Conservation (phyloP, 2,888 invertebrate species). For the Acanthacorydalis orientalis region DNA sequence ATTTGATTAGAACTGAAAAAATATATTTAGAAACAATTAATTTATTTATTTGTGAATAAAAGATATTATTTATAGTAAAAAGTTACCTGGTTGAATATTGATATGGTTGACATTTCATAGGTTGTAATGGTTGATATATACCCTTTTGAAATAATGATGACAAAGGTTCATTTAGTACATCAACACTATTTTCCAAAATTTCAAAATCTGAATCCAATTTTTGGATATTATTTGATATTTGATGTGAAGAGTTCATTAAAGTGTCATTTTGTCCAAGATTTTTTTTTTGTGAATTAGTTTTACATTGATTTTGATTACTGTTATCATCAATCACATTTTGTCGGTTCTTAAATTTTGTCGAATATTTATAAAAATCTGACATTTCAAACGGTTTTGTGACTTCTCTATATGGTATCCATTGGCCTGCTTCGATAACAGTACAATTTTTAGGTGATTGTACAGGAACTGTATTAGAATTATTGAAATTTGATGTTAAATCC, state of each 20-base stretch:
- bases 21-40: no score
- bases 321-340: conserved; percentile 7
- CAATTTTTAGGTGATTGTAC: conserved; percentile 68
- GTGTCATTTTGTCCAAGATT: neutral
- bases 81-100: neutral
- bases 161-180: neutral
- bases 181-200: neutral
- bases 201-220: no score
- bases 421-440: conserved; percentile 73
- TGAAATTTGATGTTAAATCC: conserved; percentile 17
- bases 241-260: neutral
- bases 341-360: conserved; percentile 70
- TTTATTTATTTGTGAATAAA: no score
- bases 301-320: neutral
- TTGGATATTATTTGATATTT: no score
- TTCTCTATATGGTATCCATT: conserved; percentile 82
- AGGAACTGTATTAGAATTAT: conserved; percentile 15
- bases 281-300: neutral
- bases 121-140: conserved; percentile 30
- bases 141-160: conserved; percentile 19
- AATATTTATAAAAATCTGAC: conserved; percentile 96
- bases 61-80: neutral
- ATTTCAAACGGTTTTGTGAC: conserved; percentile 95
- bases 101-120: conserved; percentile 29
- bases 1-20: neutral